These are phyloP conservation scores for Cryptocephalus moraei DNA, from an alignment of 2,888 invertebrate species.

Conservation along the genomic window DNA sequence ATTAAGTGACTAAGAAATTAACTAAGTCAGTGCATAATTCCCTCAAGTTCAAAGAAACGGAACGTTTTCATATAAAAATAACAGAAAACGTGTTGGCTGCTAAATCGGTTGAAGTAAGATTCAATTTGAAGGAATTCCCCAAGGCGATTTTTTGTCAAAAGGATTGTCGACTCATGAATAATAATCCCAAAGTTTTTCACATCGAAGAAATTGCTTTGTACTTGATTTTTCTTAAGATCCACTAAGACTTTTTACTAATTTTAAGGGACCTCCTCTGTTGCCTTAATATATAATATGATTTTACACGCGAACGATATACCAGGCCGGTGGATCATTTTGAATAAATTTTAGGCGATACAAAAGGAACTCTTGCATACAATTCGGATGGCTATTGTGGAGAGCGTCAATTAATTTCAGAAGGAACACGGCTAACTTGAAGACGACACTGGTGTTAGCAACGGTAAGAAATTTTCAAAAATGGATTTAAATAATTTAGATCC, in stretches of 20 bases:
- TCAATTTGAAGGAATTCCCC: no score
- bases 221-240: no score
- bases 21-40: no score
- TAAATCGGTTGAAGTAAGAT: no score
- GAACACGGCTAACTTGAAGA: constrained; percentile 51
- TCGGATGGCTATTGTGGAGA: constrained; percentile 62
- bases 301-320: background rate
- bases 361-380: constrained; percentile 51
- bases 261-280: no score
- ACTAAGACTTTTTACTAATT: no score
- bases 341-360: constrained; percentile 28
- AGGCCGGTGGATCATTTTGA: background rate
- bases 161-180: no score
- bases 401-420: constrained; percentile 53
- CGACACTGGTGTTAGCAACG: constrained; percentile 50
- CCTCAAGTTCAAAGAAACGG: background rate
- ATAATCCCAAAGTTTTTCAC: no score
- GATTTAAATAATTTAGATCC: no score
- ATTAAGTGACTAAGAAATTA: background rate
- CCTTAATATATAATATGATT: constrained; percentile 17
- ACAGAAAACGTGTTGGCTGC: constrained; percentile 15
- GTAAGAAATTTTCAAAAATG: constrained; percentile 32
- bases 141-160: no score
- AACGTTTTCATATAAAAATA: constrained; percentile 2
- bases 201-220: no score